Conservation (phyloP, 2,797 vertebrate genomes). For the Arrhamphus sclerolepis region DNA sequence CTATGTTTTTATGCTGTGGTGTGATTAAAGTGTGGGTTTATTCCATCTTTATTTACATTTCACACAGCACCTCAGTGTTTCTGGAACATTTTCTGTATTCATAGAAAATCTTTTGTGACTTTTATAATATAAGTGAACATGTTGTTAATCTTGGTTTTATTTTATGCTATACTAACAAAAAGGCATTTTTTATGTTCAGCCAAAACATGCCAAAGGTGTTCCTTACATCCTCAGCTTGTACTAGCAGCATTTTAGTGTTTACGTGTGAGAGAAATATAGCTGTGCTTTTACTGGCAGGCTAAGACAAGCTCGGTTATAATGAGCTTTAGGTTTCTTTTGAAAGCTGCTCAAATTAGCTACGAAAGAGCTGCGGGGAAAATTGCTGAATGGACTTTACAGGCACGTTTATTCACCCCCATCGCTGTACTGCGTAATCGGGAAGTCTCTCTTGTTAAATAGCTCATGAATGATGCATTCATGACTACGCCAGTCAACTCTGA, state of each 20-base stretch:
- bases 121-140: too few relatives aligned
- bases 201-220: slow-evolving; percentile 41
- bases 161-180: not conserved
- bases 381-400: slow-evolving; percentile 61
- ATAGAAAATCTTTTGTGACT: too few relatives aligned
- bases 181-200: slow-evolving; percentile 8
- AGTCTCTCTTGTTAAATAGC: slow-evolving; percentile 69
- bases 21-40: too few relatives aligned
- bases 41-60: too few relatives aligned
- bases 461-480: slow-evolving; percentile 78
- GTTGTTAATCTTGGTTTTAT: too few relatives aligned
- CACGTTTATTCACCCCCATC: slow-evolving; percentile 45
- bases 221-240: slow-evolving; percentile 40
- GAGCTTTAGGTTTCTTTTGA: slow-evolving; percentile 71
- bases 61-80: too few relatives aligned
- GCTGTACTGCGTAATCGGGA: slow-evolving; percentile 53
- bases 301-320: slow-evolving; percentile 66
- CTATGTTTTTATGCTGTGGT: too few relatives aligned
- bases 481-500: slow-evolving; percentile 74
- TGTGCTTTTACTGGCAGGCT: slow-evolving; percentile 70
- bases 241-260: slow-evolving; percentile 66
- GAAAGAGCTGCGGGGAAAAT: slow-evolving; percentile 54
- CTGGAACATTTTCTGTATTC: too few relatives aligned
- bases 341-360: slow-evolving; percentile 63
- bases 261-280: slow-evolving; percentile 62